Conservation (phyloP, 2,113 vertebrate genomes). For the Heterotis niloticus region DNA sequence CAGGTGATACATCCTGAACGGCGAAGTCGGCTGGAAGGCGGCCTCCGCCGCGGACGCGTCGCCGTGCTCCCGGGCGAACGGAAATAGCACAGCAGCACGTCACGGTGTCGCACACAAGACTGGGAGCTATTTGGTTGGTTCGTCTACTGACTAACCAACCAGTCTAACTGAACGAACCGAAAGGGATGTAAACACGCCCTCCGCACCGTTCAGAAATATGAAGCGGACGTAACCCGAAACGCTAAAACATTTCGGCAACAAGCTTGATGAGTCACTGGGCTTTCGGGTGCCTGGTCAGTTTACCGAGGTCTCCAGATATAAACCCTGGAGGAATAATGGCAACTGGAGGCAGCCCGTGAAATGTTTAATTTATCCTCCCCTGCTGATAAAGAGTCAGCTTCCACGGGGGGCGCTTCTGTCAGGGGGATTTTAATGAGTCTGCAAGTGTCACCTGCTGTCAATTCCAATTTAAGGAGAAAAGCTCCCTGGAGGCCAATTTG, state of each 20-base stretch:
- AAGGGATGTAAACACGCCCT: background rate
- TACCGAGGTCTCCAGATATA: constrained; percentile 2
- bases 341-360: background rate
- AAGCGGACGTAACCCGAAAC: background rate
- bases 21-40: constrained; percentile 14
- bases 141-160: background rate
- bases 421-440: constrained; percentile 40
- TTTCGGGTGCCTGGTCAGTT: background rate
- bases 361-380: constrained; percentile 33
- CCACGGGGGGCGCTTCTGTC: constrained; percentile 13
- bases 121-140: no score
- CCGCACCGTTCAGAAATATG: background rate
- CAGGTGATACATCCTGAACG: constrained; percentile 20
- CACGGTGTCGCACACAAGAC: no score
- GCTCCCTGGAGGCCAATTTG: constrained; percentile 41
- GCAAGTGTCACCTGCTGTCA: constrained; percentile 46
- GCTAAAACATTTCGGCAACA: background rate
- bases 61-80: background rate
- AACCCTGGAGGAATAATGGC: background rate
- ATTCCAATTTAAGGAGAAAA: constrained; percentile 40
- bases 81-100: background rate
- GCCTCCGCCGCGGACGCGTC: background rate
- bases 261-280: background rate
- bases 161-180: background rate
- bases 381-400: constrained; percentile 31